Conservation (phyloP, 2,888 invertebrate genomes). For the Melanargia galathea region DNA sequence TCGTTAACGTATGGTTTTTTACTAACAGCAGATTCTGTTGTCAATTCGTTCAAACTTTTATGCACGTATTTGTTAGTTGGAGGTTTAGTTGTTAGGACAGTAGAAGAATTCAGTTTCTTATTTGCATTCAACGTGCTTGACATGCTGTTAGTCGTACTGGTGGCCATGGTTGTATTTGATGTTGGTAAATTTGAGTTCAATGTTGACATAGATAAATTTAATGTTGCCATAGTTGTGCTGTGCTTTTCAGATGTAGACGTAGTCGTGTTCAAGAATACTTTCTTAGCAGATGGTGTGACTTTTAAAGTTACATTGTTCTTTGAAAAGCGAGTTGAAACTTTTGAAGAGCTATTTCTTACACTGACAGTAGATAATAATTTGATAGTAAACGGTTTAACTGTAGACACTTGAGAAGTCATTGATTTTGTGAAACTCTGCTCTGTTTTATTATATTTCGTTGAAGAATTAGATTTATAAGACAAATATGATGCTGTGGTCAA, state of each 20-base stretch:
- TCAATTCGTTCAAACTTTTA: conserved; percentile 41
- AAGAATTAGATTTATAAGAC: conserved; percentile 50
- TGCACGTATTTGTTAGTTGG: conserved; percentile 47
- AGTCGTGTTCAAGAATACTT: conserved; percentile 29
- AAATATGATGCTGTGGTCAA: conserved; percentile 62
- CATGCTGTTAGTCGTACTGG: conserved; percentile 75
- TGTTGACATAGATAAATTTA: conserved; percentile 40
- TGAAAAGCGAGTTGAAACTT: conserved; percentile 28
- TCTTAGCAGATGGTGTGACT: conserved; percentile 30
- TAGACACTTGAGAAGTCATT: conserved; percentile 53
- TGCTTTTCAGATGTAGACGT: conserved; percentile 23
- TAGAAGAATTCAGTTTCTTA: conserved; percentile 58
- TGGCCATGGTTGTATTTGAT: conserved; percentile 37
- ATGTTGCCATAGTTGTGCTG: conserved; percentile 28
- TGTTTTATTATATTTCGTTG: conserved; percentile 50
- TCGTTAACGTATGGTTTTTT: conserved; percentile 35
- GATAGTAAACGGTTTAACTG: conserved; percentile 48
- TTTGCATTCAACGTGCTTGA: conserved; percentile 52
- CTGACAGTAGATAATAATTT: conserved; percentile 39
- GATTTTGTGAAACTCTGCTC: conserved; percentile 59
- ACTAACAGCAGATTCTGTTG: conserved; percentile 41
- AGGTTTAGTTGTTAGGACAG: conserved; percentile 59
- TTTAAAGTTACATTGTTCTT: conserved; percentile 28
- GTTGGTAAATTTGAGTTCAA: conserved; percentile 26
- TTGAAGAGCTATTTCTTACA: conserved; percentile 33